Conservation (phyloP, 2,888 invertebrate species). For the Lycophotia porphyrea region DNA sequence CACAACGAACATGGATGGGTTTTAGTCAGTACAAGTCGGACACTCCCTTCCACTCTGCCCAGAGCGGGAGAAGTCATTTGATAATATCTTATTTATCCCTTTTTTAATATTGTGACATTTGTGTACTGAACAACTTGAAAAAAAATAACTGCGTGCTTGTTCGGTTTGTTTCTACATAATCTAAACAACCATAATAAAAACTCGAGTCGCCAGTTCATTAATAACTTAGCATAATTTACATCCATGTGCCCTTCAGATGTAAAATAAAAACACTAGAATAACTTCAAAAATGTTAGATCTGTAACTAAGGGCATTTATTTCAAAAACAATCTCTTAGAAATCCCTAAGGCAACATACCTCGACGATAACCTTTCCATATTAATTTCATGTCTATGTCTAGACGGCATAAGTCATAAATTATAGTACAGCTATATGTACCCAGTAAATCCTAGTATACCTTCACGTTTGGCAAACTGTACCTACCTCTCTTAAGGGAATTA, state of each 20-base stretch:
- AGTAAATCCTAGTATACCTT: background rate
- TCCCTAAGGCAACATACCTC: conserved; percentile 17
- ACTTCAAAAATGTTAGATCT: background rate
- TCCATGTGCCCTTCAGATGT: background rate
- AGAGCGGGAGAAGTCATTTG: no score
- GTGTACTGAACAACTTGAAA: background rate
- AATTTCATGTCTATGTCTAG: conserved; percentile 59
- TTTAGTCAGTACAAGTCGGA: no score
- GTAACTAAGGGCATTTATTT: background rate
- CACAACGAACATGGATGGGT: no score
- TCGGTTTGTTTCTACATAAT: background rate
- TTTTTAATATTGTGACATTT: no score
- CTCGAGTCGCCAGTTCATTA: background rate
- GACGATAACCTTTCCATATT: conserved; percentile 46
- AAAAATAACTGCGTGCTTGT: background rate
- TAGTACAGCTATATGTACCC: conserved; percentile 3
- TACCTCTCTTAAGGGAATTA: conserved; percentile 9
- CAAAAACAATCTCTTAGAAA: conserved; percentile 7
- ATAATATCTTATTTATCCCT: no score
- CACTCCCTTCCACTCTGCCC: no score
- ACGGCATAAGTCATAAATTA: conserved; percentile 54
- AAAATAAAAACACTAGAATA: background rate
- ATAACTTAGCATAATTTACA: background rate
- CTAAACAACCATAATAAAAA: background rate
- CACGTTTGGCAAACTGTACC: background rate